Base-by-base conservation (phyloP, 2,888 invertebrate genomes). In the Euplexia lucipara region DNA sequence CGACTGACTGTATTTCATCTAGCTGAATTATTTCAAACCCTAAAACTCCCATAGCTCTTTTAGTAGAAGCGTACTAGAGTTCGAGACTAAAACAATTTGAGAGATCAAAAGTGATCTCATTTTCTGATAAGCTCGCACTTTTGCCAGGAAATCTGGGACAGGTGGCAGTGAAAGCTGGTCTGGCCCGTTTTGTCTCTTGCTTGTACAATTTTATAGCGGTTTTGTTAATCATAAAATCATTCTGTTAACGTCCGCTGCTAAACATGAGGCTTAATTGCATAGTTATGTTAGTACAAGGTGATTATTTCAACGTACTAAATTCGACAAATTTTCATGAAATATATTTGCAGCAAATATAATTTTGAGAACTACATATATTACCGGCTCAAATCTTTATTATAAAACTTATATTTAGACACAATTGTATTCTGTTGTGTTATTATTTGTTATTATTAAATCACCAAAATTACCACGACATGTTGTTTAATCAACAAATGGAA, bases 121-220 rank as follows among this genome's bases (percentile, higher is more conserved):
- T 78, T 78, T 79, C 78, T 75, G 76, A 79, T 73, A 79, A n/a
- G 26, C 47, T 41, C 35, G 42, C 48, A 58, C 53, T 70, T 61
- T 70, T 53, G 39, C 67, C 62, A 66, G 74, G 56, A 66, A 60
- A 79, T 60, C 60, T 45, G 70, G 48, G 44, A 58, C 68, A 76
- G 76, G 48, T 63, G 60, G 10, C 22, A 61, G 69, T 52, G 70
- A 71, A 79, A 73, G 61, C 65, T 59, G 9, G 68, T 57, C 47
- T 44, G 54, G 66, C 79, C 64, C 49, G 71, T 66, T 78, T 68
- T 59, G 57, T 56, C 48, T 69, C 22, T n/a, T 57, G 52, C 64
- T 49, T 52, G 51, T 67, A 41, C 45, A 52, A 74, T 69, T 69
- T 63, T 52, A 73, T 62, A 57, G 58, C 54, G 79, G 70, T 58